These are phyloP conservation scores for Hypotaenidia okinawae DNA, from an alignment of 2,797 vertebrate species.

Conservation along the genomic window DNA sequence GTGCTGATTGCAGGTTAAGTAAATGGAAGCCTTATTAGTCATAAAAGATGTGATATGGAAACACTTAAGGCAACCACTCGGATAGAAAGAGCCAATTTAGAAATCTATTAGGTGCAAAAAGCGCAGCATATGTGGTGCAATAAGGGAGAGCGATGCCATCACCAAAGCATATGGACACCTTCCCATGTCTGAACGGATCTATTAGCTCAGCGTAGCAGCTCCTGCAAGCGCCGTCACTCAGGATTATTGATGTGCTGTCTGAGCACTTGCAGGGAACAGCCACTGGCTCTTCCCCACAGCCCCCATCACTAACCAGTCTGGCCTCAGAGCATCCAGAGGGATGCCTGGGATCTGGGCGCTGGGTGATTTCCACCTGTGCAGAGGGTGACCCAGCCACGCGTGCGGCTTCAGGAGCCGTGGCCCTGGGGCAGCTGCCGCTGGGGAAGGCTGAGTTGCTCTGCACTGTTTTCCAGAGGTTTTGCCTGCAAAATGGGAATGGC, in stretches of 20 bases:
- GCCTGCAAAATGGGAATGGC: not conserved
- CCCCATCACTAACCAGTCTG: not conserved
- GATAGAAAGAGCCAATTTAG: constrained; percentile 33
- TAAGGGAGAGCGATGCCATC: not conserved
- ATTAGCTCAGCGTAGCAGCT: not conserved
- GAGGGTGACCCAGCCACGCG: not conserved
- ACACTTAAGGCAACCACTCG: constrained; percentile 6
- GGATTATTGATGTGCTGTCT: not conserved
- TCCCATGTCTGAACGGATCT: not conserved
- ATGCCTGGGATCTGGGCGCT: not conserved
- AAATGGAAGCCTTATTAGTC: constrained; percentile 18
- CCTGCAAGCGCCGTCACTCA: not conserved
- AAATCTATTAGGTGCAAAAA: constrained; percentile 40
- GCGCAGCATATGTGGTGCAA: not conserved
- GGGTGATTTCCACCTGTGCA: not conserved
- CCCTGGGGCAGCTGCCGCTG: not conserved
- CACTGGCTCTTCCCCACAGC: not conserved
- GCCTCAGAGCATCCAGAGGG: not conserved
- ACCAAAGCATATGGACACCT: constrained; percentile 16
- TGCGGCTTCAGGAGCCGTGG: not conserved
- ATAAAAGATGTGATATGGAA: constrained; percentile 34
- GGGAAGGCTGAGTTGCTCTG: not conserved
- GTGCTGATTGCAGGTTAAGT: not conserved
- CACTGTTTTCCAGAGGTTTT: not conserved
- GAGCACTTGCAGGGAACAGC: not conserved